Conservation (phyloP, 2,888 invertebrate genomes). For the Crioceris asparagi region DNA sequence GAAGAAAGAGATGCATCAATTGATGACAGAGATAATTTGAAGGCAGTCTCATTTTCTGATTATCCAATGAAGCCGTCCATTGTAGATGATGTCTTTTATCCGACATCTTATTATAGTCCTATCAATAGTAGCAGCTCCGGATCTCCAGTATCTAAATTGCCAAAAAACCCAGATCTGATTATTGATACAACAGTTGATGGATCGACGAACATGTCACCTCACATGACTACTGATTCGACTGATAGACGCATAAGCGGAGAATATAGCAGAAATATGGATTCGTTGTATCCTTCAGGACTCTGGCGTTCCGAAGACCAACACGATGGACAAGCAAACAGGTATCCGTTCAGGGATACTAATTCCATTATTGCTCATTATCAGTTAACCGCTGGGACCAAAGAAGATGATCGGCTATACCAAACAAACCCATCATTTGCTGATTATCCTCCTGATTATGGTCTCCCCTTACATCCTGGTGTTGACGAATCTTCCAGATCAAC, state of each 20-base stretch:
- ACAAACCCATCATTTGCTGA: conserved; percentile 30
- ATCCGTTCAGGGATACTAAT: conserved; percentile 61
- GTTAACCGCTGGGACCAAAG: too few relatives aligned
- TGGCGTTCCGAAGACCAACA: conserved; percentile 51
- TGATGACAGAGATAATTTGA: too few relatives aligned
- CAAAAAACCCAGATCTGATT: conserved; percentile 80
- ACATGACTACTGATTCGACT: neutral
- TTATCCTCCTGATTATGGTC: conserved; percentile 69
- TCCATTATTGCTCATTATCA: conserved; percentile 62
- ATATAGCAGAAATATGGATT: conserved; percentile 61
- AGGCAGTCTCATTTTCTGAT: too few relatives aligned
- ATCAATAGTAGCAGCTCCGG: too few relatives aligned
- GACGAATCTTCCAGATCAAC: conserved; percentile 37
- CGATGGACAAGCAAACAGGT: conserved; percentile 46
- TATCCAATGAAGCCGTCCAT: too few relatives aligned
- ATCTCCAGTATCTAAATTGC: too few relatives aligned
- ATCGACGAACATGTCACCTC: too few relatives aligned
- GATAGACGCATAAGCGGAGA: conserved; percentile 53
- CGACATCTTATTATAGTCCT: too few relatives aligned
- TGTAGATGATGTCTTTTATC: too few relatives aligned
- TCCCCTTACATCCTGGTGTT: conserved; percentile 57
- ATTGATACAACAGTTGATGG: conserved; percentile 77
- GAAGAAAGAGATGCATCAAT: too few relatives aligned
- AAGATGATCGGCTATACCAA: neutral
- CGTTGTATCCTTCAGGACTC: conserved; percentile 64